Evolutionary conservation across 1,140 invertebrate genomes (phyloP), one percentile per base, ranked within the genome.

Genomic region (Portunus trituberculatus): DNA sequence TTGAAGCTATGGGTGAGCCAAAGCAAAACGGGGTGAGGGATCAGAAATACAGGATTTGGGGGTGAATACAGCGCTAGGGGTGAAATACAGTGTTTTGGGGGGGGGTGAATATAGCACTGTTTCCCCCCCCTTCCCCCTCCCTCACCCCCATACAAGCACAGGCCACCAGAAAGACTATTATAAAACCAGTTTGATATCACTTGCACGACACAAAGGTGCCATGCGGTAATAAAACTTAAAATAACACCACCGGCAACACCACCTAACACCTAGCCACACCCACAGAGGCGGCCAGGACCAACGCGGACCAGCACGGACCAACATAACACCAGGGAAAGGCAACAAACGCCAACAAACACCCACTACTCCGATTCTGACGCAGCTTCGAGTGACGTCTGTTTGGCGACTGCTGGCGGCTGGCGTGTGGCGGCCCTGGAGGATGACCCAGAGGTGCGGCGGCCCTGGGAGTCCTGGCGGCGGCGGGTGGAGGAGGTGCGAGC

Each of bases 401-500:
- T 95, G 20, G 45, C n/a, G 12, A 95, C 67, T 86, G 67, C 31
- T 20, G 16, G 28, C n/a, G 93, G 12, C 32, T 91, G 59, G 52
- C 91, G 45, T 28, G 86, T 86, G n/a, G 84, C 52, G 10, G 91
- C 91, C 31, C 94, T 82, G 31, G 95, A 93, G 28, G 46, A 25
- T 20, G 95, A 93, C 32, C 86, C 92, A 28, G 92, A 52, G 16
- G 20, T 48, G 39, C 91, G 90, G 46, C 95, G 82, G 82, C 95
- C 95, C 29, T 95, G 95, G 59, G 95, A 95, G 31, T 93, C 84
- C 28, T 93, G 88, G 29, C 95, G 88, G n/a, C 95, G 76, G 25
- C 95, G 95, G n/a, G 39, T 67, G n/a, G 95, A 95, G 86, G 92
- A 87, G n/a, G 92, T 93, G 25, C 95, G 48, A 82, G 92, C 84